phyloP scores from a whole-genome alignment of 2,888 invertebrate species.

The Danaus chrysippus region DNA sequence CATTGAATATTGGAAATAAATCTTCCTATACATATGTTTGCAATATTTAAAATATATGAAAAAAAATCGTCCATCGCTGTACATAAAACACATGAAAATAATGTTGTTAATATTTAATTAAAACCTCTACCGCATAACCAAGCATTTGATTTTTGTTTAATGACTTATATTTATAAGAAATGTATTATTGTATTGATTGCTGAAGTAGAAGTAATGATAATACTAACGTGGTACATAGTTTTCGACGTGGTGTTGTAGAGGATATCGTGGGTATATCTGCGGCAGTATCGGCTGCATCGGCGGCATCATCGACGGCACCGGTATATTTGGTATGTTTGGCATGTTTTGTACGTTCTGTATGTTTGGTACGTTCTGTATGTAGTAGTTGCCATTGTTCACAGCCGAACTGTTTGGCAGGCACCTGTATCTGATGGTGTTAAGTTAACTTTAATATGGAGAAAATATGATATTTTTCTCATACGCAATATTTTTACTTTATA shows the following conservation, averaged over 20 bases:
- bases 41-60: too few relatives aligned
- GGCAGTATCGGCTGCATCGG: slow-evolving; percentile 28
- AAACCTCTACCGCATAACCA: too few relatives aligned
- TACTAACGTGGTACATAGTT: slow-evolving; percentile 47
- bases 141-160: too few relatives aligned
- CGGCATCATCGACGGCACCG: slow-evolving; percentile 31
- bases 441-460: not conserved
- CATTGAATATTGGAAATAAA: too few relatives aligned
- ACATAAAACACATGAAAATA: too few relatives aligned
- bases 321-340: not conserved
- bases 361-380: slow-evolving; percentile 15
- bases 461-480: not conserved
- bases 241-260: slow-evolving; percentile 37
- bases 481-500: too few relatives aligned
- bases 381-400: slow-evolving; percentile 3
- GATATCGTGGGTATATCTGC: slow-evolving; percentile 34
- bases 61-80: too few relatives aligned
- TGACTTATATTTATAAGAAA: not conserved
- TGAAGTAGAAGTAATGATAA: not conserved
- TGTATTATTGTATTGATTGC: not conserved
- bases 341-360: slow-evolving; percentile 6
- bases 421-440: slow-evolving; percentile 24
- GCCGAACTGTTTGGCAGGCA: slow-evolving; percentile 17
- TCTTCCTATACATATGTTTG: too few relatives aligned
- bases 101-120: too few relatives aligned